Evolutionary conservation across 2,113 vertebrate species (phyloP).

Genomic region (Syngnathoides biaculeatus): DNA sequence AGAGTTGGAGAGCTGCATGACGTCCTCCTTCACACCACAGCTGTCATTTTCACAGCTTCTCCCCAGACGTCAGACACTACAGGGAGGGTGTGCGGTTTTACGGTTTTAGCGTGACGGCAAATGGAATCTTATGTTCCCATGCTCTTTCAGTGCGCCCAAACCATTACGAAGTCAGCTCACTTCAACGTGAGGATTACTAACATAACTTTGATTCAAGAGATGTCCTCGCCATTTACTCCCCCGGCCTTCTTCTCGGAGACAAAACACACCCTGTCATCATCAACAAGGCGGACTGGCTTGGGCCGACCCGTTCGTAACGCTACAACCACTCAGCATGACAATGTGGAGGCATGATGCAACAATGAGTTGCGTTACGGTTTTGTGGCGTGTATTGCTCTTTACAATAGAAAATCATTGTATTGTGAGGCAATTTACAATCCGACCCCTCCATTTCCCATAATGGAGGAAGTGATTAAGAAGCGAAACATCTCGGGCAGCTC

Average conservation of each 20-base stretch:
- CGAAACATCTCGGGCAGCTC: conserved; percentile 42
- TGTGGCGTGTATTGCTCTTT: conserved; percentile 41
- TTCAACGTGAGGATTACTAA: conserved; percentile 26
- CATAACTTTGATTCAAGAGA: conserved; percentile 47
- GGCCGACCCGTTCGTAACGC: conserved; percentile 49
- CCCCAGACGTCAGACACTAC: conserved; percentile 47
- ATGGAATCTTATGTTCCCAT: conserved; percentile 22
- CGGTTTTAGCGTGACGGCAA: conserved; percentile 15
- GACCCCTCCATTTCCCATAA: conserved; percentile 57
- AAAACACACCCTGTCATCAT: conserved; percentile 67
- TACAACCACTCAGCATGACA: conserved; percentile 53
- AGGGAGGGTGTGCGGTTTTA: conserved; percentile 17
- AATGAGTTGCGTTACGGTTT: conserved; percentile 51
- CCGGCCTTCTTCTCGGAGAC: conserved; percentile 45
- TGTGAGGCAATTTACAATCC: conserved; percentile 31
- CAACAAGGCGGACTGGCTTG: conserved; percentile 37
- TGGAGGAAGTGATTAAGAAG: conserved; percentile 70
- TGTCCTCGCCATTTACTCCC: conserved; percentile 47
- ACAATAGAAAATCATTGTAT: conserved; percentile 40
- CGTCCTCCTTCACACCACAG: conserved; percentile 54
- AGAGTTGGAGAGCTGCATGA: conserved; percentile 42
- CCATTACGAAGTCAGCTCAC: background rate
- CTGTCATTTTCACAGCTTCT: conserved; percentile 65
- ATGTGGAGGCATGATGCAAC: conserved; percentile 57
- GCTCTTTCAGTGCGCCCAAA: conserved; percentile 5